Evolutionary conservation across 2,888 invertebrate species (phyloP), one percentile per base, ranked within the genome.

Genomic region (Calliopum simillimum): DNA sequence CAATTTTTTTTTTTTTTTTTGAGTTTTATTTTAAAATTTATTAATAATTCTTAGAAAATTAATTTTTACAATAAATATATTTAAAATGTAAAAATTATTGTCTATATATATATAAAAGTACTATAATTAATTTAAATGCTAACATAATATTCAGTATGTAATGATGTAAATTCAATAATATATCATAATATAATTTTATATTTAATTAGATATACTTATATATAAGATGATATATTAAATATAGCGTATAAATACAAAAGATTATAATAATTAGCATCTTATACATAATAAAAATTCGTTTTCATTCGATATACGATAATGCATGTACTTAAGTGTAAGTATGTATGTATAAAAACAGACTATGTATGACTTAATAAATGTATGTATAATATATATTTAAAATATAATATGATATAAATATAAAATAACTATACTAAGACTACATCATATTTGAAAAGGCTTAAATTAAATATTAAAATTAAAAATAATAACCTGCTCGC

Each of bases 41-140:
- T 66, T 66, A 25, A 66, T 56, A 55, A 56, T 55, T 41, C n/a
- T 58, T 67, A 59, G 33, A 59, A 58, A 53, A 49, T 59, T 11
- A 51, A 47, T 47, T 59, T 67, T 67, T 67, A 59, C 47, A 67
- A 19, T 67, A 41, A 67, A 67, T 59, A 33, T 61, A 44, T 44
- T 59, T 67, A 41, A 67, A 59, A 59, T 59, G 33, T 67, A 59
- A 67, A 67, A 67, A 67, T 67, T 67, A 67, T 67, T 67, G 67
- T 67, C 67, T 67, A 67, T 64, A 49, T 33, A 41, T 55, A 19
- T 53, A 65, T 41, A 33, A 55, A 55, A 65, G 19, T 8, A 46
- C 64, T 55, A 65, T 43, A 44, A 11, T 55, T 33, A 49, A 41
- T 63, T 49, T 63, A 25, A 63, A 65, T 19, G 41, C 53, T 19